A percentile compares a stretch with the other conserved stretches of the same genome.
Evolutionary conservation across 2,113 vertebrate genomes (phyloP).

Genomic region (Eleginops maclovinus): DNA sequence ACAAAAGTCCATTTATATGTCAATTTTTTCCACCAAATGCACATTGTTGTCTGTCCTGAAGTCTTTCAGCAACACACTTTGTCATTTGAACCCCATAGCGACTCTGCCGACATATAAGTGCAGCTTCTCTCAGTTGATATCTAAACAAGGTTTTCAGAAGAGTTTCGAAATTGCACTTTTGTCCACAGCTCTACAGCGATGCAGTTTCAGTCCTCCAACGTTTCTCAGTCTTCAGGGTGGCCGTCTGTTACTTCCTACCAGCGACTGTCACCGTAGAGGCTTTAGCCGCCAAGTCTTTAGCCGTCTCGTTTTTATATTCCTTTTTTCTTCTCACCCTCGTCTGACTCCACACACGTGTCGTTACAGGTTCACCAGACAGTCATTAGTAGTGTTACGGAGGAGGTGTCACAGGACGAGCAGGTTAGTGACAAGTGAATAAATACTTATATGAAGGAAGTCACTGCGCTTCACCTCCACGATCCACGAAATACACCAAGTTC

Average conservation of each 20-base stretch:
- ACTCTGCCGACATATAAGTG: constrained; percentile 46
- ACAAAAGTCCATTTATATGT: constrained; percentile 15
- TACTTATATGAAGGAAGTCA: constrained; percentile 54
- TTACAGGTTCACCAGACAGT: constrained; percentile 72
- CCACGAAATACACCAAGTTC: constrained; percentile 51
- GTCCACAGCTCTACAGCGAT: constrained; percentile 60
- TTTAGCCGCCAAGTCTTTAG: not conserved
- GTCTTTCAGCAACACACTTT: constrained; percentile 38
- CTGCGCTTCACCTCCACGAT: constrained; percentile 58
- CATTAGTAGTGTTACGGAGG: constrained; percentile 80
- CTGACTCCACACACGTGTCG: constrained; percentile 35
- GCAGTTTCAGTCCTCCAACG: constrained; percentile 38
- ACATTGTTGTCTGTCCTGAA: constrained; percentile 38
- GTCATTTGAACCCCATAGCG: not conserved
- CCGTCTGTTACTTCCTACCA: constrained; percentile 11
- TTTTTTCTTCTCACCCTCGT: constrained; percentile 24
- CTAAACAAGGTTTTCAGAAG: constrained; percentile 47
- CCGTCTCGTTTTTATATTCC: constrained; percentile 20
- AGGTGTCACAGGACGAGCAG: constrained; percentile 65
- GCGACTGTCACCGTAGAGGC: constrained; percentile 23
- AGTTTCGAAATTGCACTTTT: constrained; percentile 65
- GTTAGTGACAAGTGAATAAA: constrained; percentile 75
- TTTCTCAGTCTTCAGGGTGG: constrained; percentile 29
- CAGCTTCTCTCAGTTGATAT: constrained; percentile 68
- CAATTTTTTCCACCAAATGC: constrained; percentile 21